Base-by-base conservation (phyloP, 1,140 invertebrate species). In the Drosophila lacteicornis region DNA sequence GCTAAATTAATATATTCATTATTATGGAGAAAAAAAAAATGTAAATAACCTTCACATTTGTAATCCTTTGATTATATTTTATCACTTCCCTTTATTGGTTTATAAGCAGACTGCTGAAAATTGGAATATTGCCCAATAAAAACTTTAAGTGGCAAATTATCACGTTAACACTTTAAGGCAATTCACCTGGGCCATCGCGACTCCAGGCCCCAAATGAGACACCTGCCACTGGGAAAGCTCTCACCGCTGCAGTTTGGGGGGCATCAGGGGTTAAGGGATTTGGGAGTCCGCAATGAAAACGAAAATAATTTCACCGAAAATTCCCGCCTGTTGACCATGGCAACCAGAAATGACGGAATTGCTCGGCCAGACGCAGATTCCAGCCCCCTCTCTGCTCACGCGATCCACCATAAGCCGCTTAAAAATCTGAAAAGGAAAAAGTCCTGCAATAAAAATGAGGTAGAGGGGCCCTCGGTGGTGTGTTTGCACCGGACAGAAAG, bases 321-420 rank as follows among this genome's bases (percentile, higher is more conserved):
- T 67, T 53, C 56, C 71, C 36, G 33, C 27, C 49, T 4, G 22
- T 40, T 71, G 70, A 46, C 79, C 80, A 75, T 79, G 75, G 65
- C 69, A 75, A 75, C 80, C 77, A 61, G 47, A 68, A 19, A 70
- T 50, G 46, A 66, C 36, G 49, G 50, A 65, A 55, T 61, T 58
- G 59, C 33, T 58, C 17, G 60, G 49, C 60, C 75, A 77, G 55
- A 63, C 61, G 30, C 38, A 47, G 55, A 53, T 56, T 63, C 61
- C 50, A 19, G 46, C 40, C 38, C 40, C 40, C 40, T 33, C 40
- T 25, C 13, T 8, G 27, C 12, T 33, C 46, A 13, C 40, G 38
- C 38, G 11, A 47, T 25, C 55, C 59, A 53, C 65, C 77, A 60
- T 87, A 90, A 87, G 68, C 84, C 60, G 84, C 84, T 87, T 87